Percentiles rank a stretch among this genome's conserved stretches.
Evolutionary conservation across 37 sponge, comb jelly and placozoan genomes (phyloP).

Genomic region (Chondrilla cf. caribensis): DNA sequence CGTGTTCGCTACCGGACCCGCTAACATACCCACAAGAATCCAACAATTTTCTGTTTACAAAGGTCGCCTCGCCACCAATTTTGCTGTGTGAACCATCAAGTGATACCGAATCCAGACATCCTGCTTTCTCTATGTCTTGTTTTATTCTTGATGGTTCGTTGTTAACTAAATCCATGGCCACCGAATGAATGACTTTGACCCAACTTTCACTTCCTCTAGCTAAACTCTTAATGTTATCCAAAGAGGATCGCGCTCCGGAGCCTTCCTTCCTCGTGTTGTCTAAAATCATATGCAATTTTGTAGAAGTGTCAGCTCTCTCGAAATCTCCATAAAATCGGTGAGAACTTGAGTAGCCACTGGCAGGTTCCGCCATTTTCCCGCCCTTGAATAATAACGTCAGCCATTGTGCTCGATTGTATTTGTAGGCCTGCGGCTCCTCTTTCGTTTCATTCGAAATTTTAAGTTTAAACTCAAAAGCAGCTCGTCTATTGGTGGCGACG

Average conservation of each 20-base stretch:
- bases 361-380: conserved; percentile 24
- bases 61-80: conserved; percentile 3
- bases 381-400: background rate
- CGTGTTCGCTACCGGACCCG: background rate
- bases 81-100: background rate
- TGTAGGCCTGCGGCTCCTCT: background rate
- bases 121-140: background rate
- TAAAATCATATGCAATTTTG: conserved; percentile 5
- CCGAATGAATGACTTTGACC: conserved; percentile 12
- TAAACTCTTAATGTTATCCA: background rate
- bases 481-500: too few relatives aligned
- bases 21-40: background rate
- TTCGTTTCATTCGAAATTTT: too few relatives aligned
- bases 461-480: too few relatives aligned
- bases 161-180: background rate
- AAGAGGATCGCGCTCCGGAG: background rate
- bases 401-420: background rate
- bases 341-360: conserved; percentile 1
- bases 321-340: conserved; percentile 19
- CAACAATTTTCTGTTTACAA: conserved; percentile 1
- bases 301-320: conserved; percentile 2
- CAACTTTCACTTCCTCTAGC: conserved; percentile 5
- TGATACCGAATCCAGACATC: background rate
- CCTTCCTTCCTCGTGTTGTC: conserved; percentile 17
- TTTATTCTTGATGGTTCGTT: conserved; percentile 1